Percentiles rank a stretch among this genome's conserved stretches.
These are phyloP conservation scores for Eledona agricola DNA, from an alignment of 2,888 invertebrate species.

Conservation along the genomic window DNA sequence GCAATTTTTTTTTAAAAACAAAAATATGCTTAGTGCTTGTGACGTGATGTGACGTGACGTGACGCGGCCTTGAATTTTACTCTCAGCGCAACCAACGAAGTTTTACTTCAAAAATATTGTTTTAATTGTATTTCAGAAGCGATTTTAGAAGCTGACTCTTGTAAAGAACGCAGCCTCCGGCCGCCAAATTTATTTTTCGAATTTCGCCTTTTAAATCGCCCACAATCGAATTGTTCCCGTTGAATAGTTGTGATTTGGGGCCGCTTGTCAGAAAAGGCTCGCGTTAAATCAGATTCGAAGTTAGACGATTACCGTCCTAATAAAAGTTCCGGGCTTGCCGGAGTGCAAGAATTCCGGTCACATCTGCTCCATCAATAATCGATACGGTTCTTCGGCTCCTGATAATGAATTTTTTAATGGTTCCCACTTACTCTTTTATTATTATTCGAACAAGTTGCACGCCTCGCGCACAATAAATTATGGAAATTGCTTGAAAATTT, in stretches of 20 bases:
- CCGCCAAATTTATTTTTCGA: too few relatives aligned
- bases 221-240: constrained; percentile 30
- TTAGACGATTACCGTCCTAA: constrained; percentile 55
- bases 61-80: too few relatives aligned
- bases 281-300: constrained; percentile 55
- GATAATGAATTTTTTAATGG: constrained; percentile 53
- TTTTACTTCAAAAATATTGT: too few relatives aligned
- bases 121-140: too few relatives aligned
- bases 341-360: constrained; percentile 53
- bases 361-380: constrained; percentile 56
- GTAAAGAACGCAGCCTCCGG: too few relatives aligned
- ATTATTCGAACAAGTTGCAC: constrained; percentile 22
- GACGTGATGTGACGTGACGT: too few relatives aligned
- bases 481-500: constrained; percentile 33
- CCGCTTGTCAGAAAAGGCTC: constrained; percentile 15
- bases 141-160: too few relatives aligned
- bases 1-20: too few relatives aligned
- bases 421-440: constrained; percentile 41
- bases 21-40: too few relatives aligned
- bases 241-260: constrained; percentile 22
- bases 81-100: too few relatives aligned
- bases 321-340: constrained; percentile 51
- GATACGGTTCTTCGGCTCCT: constrained; percentile 43
- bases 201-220: constrained; percentile 28
- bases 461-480: constrained; percentile 31